phyloP scores from a whole-genome alignment of 2,113 vertebrate genomes.

The Pseudorectes ferrugineus region DNA sequence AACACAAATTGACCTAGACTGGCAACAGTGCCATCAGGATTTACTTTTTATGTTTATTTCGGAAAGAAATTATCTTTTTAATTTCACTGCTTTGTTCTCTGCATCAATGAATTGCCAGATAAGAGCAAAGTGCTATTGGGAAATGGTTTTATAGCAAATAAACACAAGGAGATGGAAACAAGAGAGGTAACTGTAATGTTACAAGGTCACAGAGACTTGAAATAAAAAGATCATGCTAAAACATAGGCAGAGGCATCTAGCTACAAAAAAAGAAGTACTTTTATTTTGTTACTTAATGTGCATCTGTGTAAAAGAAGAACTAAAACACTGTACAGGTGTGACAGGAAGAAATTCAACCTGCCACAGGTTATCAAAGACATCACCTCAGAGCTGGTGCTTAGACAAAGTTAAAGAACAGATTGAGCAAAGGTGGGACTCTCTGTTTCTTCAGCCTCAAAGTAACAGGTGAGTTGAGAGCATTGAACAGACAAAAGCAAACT shows the following conservation, averaged over 20 bases:
- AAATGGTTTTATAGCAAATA: not conserved
- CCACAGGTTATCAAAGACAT: not conserved
- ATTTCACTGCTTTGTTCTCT: conserved; percentile 6
- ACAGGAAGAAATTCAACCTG: not conserved
- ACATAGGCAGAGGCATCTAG: not conserved
- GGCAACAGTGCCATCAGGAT: not conserved
- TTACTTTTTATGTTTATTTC: not conserved
- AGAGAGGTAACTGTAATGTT: not conserved
- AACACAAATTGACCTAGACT: not conserved
- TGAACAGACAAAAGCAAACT: not conserved
- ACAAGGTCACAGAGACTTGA: not conserved
- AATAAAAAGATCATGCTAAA: not conserved
- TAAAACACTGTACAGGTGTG: not conserved
- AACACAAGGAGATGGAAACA: not conserved
- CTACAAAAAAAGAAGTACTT: not conserved
- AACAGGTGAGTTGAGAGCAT: not conserved
- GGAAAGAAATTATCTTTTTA: not conserved
- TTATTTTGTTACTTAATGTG: not conserved
- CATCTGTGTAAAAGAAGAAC: not conserved
- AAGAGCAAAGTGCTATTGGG: not conserved
- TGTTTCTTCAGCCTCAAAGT: not conserved
- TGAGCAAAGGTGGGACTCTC: not conserved
- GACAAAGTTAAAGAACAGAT: not conserved
- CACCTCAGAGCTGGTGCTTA: not conserved
- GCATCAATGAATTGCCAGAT: not conserved